Conservation (phyloP, 2,113 vertebrate species). For the Oncorhynchus keta region DNA sequence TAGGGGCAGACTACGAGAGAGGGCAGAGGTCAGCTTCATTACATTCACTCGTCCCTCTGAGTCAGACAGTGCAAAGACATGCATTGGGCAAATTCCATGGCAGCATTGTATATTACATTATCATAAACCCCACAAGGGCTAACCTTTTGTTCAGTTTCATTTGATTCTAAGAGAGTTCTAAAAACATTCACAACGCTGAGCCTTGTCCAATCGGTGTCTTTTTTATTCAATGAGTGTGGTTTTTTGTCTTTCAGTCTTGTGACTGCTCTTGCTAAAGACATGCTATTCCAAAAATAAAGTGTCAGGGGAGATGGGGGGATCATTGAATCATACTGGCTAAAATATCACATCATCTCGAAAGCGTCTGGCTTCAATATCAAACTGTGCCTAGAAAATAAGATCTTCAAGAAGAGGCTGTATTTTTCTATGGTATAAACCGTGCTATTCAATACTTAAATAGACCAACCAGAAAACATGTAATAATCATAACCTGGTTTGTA, state of each 20-base stretch:
- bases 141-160: conserved; percentile 71
- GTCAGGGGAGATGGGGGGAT: conserved; percentile 64
- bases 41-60: conserved; percentile 66
- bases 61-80: conserved; percentile 68
- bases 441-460: neutral
- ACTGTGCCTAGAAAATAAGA: conserved; percentile 35
- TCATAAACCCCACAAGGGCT: conserved; percentile 70
- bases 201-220: conserved; percentile 39
- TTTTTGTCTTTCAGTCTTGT: conserved; percentile 97
- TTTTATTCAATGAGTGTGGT: conserved; percentile 78
- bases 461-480: neutral
- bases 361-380: conserved; percentile 57
- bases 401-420: neutral
- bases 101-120: conserved; percentile 71
- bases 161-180: conserved; percentile 54
- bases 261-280: conserved; percentile 96
- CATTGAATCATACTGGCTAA: conserved; percentile 69
- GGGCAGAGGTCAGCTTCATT: conserved; percentile 70
- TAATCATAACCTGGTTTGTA: neutral
- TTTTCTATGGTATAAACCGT: neutral
- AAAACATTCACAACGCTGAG: conserved; percentile 26
- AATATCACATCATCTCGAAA: conserved; percentile 68
- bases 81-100: conserved; percentile 70
- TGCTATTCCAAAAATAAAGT: conserved; percentile 91
- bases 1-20: conserved; percentile 65